Evolutionary conservation across 2,888 invertebrate genomes (phyloP), one percentile per base, ranked within the genome.

Genomic region (Stenurella melanura): DNA sequence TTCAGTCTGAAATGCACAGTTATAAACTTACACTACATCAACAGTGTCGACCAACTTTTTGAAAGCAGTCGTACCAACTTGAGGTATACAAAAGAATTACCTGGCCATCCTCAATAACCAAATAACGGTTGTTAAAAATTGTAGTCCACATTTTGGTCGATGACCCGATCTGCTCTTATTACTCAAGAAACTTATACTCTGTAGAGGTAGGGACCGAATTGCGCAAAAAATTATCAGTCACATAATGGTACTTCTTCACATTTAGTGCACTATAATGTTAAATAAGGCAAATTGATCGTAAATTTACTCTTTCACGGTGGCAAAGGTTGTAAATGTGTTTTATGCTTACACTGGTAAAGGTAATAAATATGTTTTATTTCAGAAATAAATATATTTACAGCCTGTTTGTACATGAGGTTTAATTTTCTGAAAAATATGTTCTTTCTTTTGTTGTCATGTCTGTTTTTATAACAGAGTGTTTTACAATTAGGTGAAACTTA

Each of bases 131-230:
- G 81, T 85, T 84, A 84, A 85, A 86, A 87, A 87, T 87, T 83
- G 74, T 87, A 87, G 83, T 87, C 88, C 85, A 88, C 83, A 87
- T 88, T 88, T 88, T 87, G 87, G 88, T 87, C 87, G 85, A 82
- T 86, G 88, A 87, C 85, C 86, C 82, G 78, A 72, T 71, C 78
- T 42, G 63, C 50, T 72, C 72, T 72, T 54, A 54, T 63, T 72
- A 21, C 54, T 18, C 54, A 70, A 75, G 82, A 84, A 84, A 84
- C 81, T 79, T 83, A 83, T 83, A 82, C 78, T 82, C 64, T 60
- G 30, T 54, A 12, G 57, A 38, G 63, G 74, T 63, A 61, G 19
- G 70, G 42, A 63, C 17, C 12, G 21, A 50, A n/a, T 26, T 60
- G 21, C 26, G 15, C 61, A 61, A 61, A 61, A 72, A 63, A 72